Percentiles rank a stretch among this genome's conserved stretches.
Evolutionary conservation across 2,888 invertebrate species (phyloP).

Genomic region (Drosophila yooni): DNA sequence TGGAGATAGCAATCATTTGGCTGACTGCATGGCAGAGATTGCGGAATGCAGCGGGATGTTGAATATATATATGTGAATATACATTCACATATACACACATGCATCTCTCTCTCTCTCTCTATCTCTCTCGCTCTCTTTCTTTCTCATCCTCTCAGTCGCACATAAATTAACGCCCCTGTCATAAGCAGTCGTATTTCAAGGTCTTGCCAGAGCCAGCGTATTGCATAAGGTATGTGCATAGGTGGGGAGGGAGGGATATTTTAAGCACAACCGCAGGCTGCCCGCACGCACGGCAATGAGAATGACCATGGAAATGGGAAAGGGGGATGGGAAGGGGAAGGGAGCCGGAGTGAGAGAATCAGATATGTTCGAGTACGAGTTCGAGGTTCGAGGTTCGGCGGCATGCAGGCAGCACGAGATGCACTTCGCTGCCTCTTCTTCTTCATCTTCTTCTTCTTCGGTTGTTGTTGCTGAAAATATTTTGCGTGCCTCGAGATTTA

Average conservation of each 20-base stretch:
- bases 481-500: constrained; percentile 75
- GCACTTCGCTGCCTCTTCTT: constrained; percentile 21
- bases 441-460: constrained; percentile 17
- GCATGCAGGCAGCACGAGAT: constrained; percentile 12
- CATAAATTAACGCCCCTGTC: constrained; percentile 80
- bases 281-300: constrained; percentile 51
- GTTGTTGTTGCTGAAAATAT: constrained; percentile 57
- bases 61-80: background rate
- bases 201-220: constrained; percentile 45
- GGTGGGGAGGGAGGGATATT: background rate
- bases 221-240: constrained; percentile 20
- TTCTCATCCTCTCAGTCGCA: constrained; percentile 26
- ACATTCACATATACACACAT: background rate
- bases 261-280: constrained; percentile 51
- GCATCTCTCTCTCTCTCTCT: no score
- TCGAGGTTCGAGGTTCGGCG: constrained; percentile 1
- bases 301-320: no score
- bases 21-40: constrained; percentile 44
- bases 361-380: constrained; percentile 15
- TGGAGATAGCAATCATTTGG: constrained; percentile 54
- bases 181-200: constrained; percentile 70
- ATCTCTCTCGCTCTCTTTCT: background rate
- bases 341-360: constrained; percentile 28
- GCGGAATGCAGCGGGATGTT: constrained; percentile 25
- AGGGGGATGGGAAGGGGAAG: background rate